These are phyloP conservation scores for Progne subis DNA, from an alignment of 2,113 vertebrate species.

Conservation along the genomic window DNA sequence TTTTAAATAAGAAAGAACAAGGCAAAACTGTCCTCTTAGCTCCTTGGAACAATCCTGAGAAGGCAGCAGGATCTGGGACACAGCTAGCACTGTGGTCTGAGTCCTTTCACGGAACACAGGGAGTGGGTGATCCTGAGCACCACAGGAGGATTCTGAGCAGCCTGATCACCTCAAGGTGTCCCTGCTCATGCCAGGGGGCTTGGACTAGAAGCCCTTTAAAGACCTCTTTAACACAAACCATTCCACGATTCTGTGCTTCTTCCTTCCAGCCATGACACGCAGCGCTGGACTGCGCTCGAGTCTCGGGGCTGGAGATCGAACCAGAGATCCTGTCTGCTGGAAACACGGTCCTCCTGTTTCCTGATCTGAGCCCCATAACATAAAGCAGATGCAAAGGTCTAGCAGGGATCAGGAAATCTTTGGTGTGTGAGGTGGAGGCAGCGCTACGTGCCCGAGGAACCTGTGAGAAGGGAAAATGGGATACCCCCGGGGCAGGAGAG, in stretches of 20 bases:
- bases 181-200: not conserved
- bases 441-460: not conserved
- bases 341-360: slow-evolving; percentile 37
- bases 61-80: not conserved
- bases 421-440: not conserved
- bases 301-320: not conserved
- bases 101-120: not conserved
- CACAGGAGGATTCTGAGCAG: not conserved
- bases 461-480: not conserved
- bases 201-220: not conserved
- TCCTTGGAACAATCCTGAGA: not conserved
- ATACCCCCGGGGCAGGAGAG: not conserved
- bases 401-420: slow-evolving; percentile 20
- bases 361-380: not conserved
- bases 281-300: rapidly evolving
- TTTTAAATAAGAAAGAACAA: not conserved
- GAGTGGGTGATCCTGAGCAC: not conserved
- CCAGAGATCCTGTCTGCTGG: slow-evolving; percentile 30
- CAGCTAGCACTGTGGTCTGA: not conserved
- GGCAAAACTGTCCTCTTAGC: not conserved
- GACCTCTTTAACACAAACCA: not conserved
- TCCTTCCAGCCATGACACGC: rapidly evolving
- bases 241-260: not conserved
- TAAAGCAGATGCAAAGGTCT: slow-evolving; percentile 39
- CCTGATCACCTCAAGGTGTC: not conserved